phyloP scores from a whole-genome alignment of 1,140 invertebrate species.

The Eciton burchellii region DNA sequence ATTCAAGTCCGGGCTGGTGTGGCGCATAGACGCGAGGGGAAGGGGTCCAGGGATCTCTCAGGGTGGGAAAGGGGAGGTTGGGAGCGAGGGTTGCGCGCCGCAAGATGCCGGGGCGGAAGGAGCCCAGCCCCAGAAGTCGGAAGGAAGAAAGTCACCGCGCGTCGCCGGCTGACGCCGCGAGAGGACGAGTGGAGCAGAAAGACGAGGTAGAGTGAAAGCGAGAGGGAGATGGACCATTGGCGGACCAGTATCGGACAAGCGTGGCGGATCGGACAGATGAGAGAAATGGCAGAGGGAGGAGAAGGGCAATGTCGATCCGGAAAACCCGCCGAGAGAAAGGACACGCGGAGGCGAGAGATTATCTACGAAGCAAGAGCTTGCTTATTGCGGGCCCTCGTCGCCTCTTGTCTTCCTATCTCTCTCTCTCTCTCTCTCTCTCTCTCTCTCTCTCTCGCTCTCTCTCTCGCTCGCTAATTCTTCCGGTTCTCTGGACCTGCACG shows the following conservation, averaged over 20 bases:
- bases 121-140: constrained; percentile 3
- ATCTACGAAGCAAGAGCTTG: constrained; percentile 63
- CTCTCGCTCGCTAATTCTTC: constrained; percentile 12
- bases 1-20: constrained; percentile 79
- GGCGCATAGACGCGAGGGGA: constrained; percentile 62
- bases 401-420: neutral
- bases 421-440: too few species aligned
- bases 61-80: constrained; percentile 29
- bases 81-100: constrained; percentile 20
- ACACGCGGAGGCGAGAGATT: constrained; percentile 35
- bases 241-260: constrained; percentile 6
- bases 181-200: neutral
- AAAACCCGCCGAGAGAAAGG: constrained; percentile 16
- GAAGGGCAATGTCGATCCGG: neutral
- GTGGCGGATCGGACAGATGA: neutral
- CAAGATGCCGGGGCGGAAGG: constrained; percentile 16
- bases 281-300: constrained; percentile 27
- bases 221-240: constrained; percentile 14
- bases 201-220: neutral
- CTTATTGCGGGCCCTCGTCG: constrained; percentile 64
- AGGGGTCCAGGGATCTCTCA: constrained; percentile 24
- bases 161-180: neutral
- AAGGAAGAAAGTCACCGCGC: neutral
- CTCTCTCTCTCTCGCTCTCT: too few species aligned
- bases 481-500: neutral